phyloP scores from a whole-genome alignment of 2,113 vertebrate genomes.

The Callopanchax toddi region DNA sequence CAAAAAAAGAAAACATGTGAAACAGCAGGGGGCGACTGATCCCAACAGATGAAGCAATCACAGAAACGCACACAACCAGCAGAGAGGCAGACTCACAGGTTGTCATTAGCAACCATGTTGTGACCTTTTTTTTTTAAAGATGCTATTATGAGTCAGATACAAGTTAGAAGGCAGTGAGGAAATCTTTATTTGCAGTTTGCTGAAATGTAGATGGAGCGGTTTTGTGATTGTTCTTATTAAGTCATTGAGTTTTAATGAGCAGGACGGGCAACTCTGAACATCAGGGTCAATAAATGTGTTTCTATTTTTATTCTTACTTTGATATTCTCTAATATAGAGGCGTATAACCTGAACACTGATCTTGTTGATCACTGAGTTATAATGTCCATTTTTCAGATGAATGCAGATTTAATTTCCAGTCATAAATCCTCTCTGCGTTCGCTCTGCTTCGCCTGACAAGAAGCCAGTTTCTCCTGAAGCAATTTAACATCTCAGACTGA shows the following conservation, averaged over 20 bases:
- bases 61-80: conserved; percentile 10
- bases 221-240: background rate
- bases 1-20: conserved; percentile 34
- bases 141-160: conserved; percentile 52
- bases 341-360: too few relatives aligned
- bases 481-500: conserved; percentile 17
- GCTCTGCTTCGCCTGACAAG: conserved; percentile 1
- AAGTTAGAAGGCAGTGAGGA: conserved; percentile 17
- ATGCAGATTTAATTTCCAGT: conserved; percentile 23
- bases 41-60: conserved; percentile 48
- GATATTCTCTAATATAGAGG: background rate
- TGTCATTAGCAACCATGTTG: conserved; percentile 73
- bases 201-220: conserved; percentile 19
- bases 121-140: conserved; percentile 67
- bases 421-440: background rate
- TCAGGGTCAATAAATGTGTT: too few relatives aligned
- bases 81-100: conserved; percentile 57
- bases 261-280: background rate
- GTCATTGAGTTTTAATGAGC: conserved; percentile 16
- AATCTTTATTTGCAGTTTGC: conserved; percentile 26
- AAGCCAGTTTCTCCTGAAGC: background rate
- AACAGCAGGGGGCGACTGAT: conserved; percentile 78
- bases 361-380: background rate
- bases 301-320: background rate
- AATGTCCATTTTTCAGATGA: background rate